These are phyloP conservation scores for Rhaphigaster nebulosa DNA, from an alignment of 2,888 invertebrate species.

Conservation along the genomic window DNA sequence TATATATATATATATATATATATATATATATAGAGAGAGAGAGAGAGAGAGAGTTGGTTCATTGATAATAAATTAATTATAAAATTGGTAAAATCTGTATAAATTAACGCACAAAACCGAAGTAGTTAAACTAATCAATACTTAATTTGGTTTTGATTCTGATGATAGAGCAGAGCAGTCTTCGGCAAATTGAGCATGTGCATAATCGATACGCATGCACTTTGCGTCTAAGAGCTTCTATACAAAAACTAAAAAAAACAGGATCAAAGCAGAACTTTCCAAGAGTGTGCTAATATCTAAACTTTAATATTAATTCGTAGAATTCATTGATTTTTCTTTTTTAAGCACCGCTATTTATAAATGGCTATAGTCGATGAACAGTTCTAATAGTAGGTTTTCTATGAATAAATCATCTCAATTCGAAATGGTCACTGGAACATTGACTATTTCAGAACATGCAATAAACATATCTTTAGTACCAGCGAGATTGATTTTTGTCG, in stretches of 20 bases:
- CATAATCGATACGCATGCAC: background rate
- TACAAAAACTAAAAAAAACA: background rate
- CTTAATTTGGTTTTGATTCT: background rate
- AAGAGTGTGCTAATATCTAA: background rate
- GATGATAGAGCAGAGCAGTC: background rate
- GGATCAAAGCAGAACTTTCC: background rate
- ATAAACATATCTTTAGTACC: too few species aligned
- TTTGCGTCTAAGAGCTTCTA: background rate
- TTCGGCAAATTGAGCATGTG: background rate
- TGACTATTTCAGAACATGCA: too few species aligned
- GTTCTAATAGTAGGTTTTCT: background rate
- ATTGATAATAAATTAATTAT: background rate
- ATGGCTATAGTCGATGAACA: background rate
- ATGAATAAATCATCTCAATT: too few species aligned
- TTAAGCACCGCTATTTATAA: background rate
- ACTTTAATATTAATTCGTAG: background rate
- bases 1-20: too few species aligned
- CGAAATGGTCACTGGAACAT: too few species aligned
- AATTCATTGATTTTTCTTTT: background rate
- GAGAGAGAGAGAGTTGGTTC: background rate
- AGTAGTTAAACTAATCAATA: background rate
- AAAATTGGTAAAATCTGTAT: background rate
- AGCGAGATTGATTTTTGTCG: too few species aligned
- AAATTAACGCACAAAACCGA: background rate
- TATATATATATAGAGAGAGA: too few species aligned